A percentile compares a stretch with the other conserved stretches of the same genome.
Evolutionary conservation across 2,888 invertebrate genomes (phyloP).

Genomic region (Parnassius glacialis): DNA sequence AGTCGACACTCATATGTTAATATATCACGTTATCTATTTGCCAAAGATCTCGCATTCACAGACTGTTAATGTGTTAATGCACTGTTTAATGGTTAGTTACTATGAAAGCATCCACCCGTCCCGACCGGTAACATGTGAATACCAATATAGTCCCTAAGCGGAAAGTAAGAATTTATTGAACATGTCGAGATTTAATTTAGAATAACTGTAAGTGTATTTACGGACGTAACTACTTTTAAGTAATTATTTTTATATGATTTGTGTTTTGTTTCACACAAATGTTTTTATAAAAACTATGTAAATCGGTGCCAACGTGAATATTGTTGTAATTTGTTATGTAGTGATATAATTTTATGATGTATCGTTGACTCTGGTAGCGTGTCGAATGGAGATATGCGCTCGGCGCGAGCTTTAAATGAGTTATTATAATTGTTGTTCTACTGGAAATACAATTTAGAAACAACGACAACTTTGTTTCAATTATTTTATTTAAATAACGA

Average conservation of each 20-base stretch:
- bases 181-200: constrained; percentile 76
- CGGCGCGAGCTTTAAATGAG: constrained; percentile 67
- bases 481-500: constrained; percentile 40
- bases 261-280: constrained; percentile 68
- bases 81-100: constrained; percentile 15
- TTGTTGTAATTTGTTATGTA: constrained; percentile 80
- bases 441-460: constrained; percentile 75
- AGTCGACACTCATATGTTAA: neutral
- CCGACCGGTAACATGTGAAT: constrained; percentile 54
- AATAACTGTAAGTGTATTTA: constrained; percentile 68
- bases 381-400: constrained; percentile 36
- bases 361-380: constrained; percentile 71
- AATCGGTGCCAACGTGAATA: constrained; percentile 79
- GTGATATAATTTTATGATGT: constrained; percentile 74
- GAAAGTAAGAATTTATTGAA: constrained; percentile 68
- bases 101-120: constrained; percentile 39
- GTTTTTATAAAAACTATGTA: constrained; percentile 71
- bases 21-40: constrained; percentile 19
- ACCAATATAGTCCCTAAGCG: constrained; percentile 66
- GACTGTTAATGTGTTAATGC: neutral
- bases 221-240: constrained; percentile 68
- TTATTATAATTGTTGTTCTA: constrained; percentile 77
- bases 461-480: constrained; percentile 38
- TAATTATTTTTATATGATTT: constrained; percentile 76
- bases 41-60: constrained; percentile 18